Evolutionary conservation across 2,113 vertebrate species (phyloP).

Genomic region (Urocitellus parryii): DNA sequence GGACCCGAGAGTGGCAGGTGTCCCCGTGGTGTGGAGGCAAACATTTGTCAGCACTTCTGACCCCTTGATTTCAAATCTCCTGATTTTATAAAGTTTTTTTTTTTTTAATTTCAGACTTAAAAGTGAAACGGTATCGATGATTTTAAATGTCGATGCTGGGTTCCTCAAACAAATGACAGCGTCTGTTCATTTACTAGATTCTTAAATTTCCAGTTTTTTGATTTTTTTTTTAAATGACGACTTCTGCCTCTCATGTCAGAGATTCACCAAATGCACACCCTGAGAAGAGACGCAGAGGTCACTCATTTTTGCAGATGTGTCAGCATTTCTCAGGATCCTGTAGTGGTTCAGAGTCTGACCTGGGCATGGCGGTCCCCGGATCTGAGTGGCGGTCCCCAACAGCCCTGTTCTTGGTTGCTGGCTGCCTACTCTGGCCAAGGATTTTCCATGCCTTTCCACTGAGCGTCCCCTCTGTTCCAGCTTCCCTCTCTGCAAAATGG

Average conservation of each 20-base stretch:
- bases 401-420: not conserved
- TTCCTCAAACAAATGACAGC: not conserved
- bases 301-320: not conserved
- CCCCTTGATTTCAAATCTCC: not conserved
- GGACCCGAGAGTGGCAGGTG: not conserved
- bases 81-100: not conserved
- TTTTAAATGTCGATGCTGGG: not conserved
- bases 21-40: not conserved
- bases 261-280: not conserved
- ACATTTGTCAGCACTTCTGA: not conserved
- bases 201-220: not conserved
- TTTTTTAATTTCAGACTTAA: not conserved
- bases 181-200: not conserved
- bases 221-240: not conserved
- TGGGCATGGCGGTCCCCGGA: not conserved
- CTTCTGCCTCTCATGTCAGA: not conserved
- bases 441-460: not conserved
- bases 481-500: not conserved
- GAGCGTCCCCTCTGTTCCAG: not conserved
- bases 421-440: too few species aligned
- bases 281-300: not conserved
- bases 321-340: not conserved
- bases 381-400: not conserved
- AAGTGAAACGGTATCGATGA: not conserved
- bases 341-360: not conserved